Evolutionary conservation across 2,888 invertebrate genomes (phyloP).

Genomic region (Prostheceraeus crozeri): DNA sequence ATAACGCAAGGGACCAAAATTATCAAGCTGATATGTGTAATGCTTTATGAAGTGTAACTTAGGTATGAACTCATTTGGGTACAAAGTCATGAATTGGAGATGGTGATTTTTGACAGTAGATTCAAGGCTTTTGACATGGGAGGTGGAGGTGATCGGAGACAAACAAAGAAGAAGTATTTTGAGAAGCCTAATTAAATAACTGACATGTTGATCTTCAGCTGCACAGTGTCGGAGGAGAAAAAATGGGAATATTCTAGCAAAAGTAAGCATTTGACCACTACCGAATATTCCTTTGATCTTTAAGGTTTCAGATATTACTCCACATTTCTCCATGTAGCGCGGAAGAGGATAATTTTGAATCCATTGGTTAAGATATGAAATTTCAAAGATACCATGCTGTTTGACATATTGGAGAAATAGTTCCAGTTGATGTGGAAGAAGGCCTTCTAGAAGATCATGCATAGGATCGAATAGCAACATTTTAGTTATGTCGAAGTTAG

Average conservation of each 20-base stretch:
- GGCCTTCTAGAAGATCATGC: conserved; percentile 3
- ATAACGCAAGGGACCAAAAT: not conserved
- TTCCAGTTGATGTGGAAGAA: not conserved
- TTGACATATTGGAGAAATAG: not conserved
- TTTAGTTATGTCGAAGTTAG: not conserved
- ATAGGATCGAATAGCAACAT: conserved; percentile 3
- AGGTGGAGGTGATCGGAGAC: not conserved
- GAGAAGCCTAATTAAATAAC: not conserved
- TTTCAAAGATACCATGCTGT: not conserved
- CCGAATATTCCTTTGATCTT: not conserved
- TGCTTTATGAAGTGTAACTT: not conserved
- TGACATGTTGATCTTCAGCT: not conserved
- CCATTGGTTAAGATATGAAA: not conserved
- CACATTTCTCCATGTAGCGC: not conserved
- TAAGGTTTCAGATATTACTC: not conserved
- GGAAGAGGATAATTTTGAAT: not conserved
- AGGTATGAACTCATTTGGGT: not conserved
- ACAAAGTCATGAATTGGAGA: not conserved
- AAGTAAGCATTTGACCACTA: not conserved
- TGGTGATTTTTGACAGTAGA: not conserved
- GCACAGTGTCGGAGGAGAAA: too few relatives aligned
- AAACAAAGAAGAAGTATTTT: not conserved
- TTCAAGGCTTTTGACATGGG: not conserved
- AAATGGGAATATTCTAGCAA: not conserved
- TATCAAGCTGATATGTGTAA: not conserved